A percentile compares a stretch with the other conserved stretches of the same genome.
Conservation (phyloP, 2,113 vertebrate genomes). For the Phylloscopus trochiloides region DNA sequence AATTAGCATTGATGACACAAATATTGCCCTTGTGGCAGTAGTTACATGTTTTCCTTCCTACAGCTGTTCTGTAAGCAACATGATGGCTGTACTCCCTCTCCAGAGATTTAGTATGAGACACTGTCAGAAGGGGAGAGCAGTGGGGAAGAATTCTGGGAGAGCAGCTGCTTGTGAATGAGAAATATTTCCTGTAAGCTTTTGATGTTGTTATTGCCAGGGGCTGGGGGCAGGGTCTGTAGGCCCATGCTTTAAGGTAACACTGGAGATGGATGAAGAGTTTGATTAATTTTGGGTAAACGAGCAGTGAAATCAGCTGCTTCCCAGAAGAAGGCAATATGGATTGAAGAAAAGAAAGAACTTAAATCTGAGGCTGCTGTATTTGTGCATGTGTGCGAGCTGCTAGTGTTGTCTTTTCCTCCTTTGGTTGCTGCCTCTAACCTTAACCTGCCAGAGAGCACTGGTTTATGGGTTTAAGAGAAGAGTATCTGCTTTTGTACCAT, state of each 20-base stretch:
- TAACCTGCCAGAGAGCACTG: not conserved
- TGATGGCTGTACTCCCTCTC: not conserved
- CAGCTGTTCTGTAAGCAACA: not conserved
- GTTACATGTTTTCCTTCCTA: not conserved
- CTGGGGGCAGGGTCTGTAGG: not conserved
- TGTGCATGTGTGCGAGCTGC: fast-evolving
- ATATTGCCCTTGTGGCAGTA: not conserved
- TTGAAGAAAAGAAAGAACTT: not conserved
- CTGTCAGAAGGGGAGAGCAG: not conserved
- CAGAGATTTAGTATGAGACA: not conserved
- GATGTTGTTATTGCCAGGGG: not conserved
- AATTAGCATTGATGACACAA: not conserved
- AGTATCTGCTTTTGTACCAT: not conserved
- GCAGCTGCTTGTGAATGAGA: not conserved
- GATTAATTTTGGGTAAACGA: not conserved
- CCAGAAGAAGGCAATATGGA: not conserved
- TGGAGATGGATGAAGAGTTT: not conserved
- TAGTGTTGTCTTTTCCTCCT: not conserved
- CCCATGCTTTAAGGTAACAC: not conserved
- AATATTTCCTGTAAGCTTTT: not conserved
- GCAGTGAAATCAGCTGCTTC: not conserved
- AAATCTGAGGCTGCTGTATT: not conserved
- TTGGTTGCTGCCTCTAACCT: not conserved
- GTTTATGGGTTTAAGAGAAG: not conserved
- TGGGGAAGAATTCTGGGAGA: not conserved